Evolutionary conservation across 35 echinoderm and acorn worm species (phyloP), one percentile per base, ranked within the genome.

Genomic region (Nesometra sesokonis): DNA sequence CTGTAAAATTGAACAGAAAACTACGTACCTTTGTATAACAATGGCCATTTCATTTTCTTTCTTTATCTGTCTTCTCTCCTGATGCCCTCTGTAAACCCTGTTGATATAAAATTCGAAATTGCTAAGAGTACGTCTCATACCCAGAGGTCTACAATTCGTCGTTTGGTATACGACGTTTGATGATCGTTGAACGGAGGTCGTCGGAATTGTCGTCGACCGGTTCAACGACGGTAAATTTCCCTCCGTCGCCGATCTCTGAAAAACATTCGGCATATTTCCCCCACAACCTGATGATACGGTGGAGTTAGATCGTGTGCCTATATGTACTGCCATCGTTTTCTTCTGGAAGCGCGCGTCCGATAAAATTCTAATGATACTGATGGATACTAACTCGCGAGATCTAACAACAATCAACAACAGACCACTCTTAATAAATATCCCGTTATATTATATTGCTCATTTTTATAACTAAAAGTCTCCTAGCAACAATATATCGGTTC

Each of bases 1-100:
- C n/a, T n/a, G n/a, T n/a, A n/a, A n/a, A n/a, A n/a, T n/a, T n/a
- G n/a, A n/a, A n/a, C n/a, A n/a, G n/a, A n/a, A n/a, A n/a, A n/a
- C n/a, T n/a, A n/a, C n/a, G n/a, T 86, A 93, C 92, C 92, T 90
- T 77, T 93, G 92, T 83, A 93, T 93, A 32, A 90, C 90, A 30
- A 93, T 84, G 0, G 92, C 92, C 92, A 93, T 93, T 9, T 93
- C 88, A 84, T 85, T 90, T 82, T 93, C 80, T 57, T 85, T 86
- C 77, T 79, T 89, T 11, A 86, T 29, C 13, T 84, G 46, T 31
- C 46, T 47, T 34, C 88, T 46, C 30, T 93, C 92, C 29, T 93
- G 88, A 47, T 87, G 85, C 17, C 92, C 92, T 15, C 92, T 79
- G 38, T 90, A 93, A 23, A 90, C 88, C 35, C 92, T 93, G 92